These are phyloP conservation scores for Drosophila melanogaster DNA, from an alignment of 1,140 invertebrate genomes.

Conservation along the genomic window DNA sequence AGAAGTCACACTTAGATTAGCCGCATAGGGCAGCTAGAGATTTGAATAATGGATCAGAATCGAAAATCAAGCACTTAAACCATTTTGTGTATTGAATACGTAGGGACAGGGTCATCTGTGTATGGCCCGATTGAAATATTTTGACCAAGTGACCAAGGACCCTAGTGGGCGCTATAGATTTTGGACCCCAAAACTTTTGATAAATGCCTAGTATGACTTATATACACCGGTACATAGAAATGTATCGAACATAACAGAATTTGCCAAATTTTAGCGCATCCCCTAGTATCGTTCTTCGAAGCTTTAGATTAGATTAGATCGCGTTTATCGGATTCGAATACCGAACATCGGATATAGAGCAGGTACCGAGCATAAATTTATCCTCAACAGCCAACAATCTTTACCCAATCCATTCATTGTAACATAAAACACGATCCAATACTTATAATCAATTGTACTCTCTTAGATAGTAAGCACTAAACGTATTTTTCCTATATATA, in stretches of 20 bases:
- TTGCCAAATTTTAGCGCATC: slow-evolving; percentile 76
- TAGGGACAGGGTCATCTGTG: slow-evolving; percentile 35
- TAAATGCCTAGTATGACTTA: slow-evolving; percentile 36
- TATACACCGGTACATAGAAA: slow-evolving; percentile 32
- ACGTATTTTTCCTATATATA: slow-evolving; percentile 45
- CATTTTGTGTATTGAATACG: slow-evolving; percentile 64
- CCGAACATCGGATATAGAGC: slow-evolving; percentile 48
- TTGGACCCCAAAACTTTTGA: slow-evolving; percentile 52
- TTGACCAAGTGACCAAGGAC: slow-evolving; percentile 75
- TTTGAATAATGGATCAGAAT: slow-evolving; percentile 29
- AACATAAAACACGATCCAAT: slow-evolving; percentile 54
- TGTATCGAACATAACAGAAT: slow-evolving; percentile 62
- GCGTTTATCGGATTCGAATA: slow-evolving; percentile 26
- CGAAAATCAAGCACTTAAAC: slow-evolving; percentile 42
- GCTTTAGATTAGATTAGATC: slow-evolving; percentile 47
- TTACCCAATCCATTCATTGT: slow-evolving; percentile 43
- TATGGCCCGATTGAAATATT: slow-evolving; percentile 47
- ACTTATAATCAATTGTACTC: slow-evolving; percentile 48
- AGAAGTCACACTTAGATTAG: slow-evolving; percentile 27
- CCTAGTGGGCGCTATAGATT: slow-evolving; percentile 52
- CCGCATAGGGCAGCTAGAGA: slow-evolving; percentile 44
- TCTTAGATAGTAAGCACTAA: slow-evolving; percentile 46
- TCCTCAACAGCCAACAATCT: slow-evolving; percentile 21
- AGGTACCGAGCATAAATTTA: slow-evolving; percentile 40
- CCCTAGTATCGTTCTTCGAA: slow-evolving; percentile 46